phyloP scores from a whole-genome alignment of 2,113 vertebrate genomes.

The Apteryx owenii region DNA sequence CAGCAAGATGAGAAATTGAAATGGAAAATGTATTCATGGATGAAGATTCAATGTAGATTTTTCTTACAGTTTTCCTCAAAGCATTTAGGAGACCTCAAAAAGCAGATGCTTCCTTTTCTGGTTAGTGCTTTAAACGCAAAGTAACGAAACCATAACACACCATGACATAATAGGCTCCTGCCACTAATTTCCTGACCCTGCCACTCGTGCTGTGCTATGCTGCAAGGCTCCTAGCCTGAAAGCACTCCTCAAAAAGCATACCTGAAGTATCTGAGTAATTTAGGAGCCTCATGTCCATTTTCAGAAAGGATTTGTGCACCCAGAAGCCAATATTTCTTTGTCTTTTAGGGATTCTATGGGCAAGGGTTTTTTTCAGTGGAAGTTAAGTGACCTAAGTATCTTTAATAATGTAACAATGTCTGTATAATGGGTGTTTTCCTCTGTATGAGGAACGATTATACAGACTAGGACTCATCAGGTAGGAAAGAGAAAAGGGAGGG shows the following conservation, averaged over 20 bases:
- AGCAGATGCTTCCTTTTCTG: not conserved
- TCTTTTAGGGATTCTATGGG: not conserved
- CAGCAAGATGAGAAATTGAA: constrained; percentile 34
- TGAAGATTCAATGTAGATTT: not conserved
- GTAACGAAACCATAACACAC: not conserved
- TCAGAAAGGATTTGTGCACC: not conserved
- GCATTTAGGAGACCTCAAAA: not conserved
- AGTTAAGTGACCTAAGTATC: not conserved
- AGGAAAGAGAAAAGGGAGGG: not conserved
- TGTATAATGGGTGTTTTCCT: not conserved
- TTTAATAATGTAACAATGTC: not conserved
- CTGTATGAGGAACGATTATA: not conserved
- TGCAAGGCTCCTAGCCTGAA: not conserved
- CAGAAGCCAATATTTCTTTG: not conserved
- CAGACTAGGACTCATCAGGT: not conserved
- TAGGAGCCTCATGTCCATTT: not conserved
- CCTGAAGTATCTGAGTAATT: not conserved
- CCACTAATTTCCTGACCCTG: not conserved
- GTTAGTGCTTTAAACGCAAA: not conserved
- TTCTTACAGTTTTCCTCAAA: not conserved
- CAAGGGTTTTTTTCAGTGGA: not conserved
- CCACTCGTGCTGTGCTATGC: not conserved
- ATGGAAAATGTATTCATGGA: not conserved
- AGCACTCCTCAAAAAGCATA: not conserved
- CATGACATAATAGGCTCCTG: not conserved